These are phyloP conservation scores for Malurus cyaneus DNA, from an alignment of 2,113 vertebrate genomes.

Conservation along the genomic window DNA sequence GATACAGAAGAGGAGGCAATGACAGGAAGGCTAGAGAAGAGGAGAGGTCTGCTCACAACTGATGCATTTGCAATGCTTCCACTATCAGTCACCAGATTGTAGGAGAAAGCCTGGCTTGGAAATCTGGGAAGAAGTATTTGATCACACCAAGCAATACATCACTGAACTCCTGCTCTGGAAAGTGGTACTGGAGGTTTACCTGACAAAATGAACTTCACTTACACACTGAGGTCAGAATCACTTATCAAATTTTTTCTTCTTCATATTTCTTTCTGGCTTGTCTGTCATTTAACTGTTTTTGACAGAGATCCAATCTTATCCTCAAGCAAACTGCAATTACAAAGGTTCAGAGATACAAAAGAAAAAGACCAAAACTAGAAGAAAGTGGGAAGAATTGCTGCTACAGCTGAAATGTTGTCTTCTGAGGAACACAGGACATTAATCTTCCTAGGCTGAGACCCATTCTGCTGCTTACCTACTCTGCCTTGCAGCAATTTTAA, in stretches of 20 bases:
- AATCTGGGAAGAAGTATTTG: constrained; percentile 28
- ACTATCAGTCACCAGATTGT: background rate
- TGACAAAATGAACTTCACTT: background rate
- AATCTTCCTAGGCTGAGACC: constrained; percentile 44
- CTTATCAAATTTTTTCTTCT: background rate
- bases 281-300: constrained; percentile 35
- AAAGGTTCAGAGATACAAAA: background rate
- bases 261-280: background rate
- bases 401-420: constrained; percentile 26
- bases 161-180: background rate
- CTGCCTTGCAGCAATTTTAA: constrained; percentile 50
- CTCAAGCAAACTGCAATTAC: constrained; percentile 3
- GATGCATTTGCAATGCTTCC: background rate
- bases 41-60: background rate
- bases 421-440: constrained; percentile 24
- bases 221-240: background rate
- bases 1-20: background rate
- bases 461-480: constrained; percentile 43
- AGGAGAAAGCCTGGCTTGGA: background rate
- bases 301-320: background rate
- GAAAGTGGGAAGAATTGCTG: background rate
- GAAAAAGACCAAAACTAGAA: background rate
- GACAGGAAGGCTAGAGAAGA: background rate
- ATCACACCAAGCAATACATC: background rate
- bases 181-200: background rate